Base-by-base conservation (phyloP, 2,888 invertebrate genomes). In the Watsonalla binaria region DNA sequence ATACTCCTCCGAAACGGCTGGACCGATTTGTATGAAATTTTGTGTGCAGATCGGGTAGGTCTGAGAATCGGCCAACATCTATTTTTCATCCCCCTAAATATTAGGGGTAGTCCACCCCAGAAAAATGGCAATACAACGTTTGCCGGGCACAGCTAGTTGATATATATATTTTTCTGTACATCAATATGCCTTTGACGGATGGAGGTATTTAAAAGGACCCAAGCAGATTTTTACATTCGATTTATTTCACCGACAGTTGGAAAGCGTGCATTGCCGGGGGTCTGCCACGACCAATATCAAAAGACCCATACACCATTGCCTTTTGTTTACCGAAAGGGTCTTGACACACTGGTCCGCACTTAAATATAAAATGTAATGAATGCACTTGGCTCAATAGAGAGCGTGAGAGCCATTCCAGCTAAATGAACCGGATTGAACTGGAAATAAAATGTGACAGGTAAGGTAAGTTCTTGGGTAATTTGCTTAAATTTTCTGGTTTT, bases 371-470 rank as follows among this genome's bases (percentile, higher is more conserved):
- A 47, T 56, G 50, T 64, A 65, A 68, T 71, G 66, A 71, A 67
- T 76, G 75, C 76, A 75, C 63, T 70, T 64, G 63, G 63, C 55
- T 73, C 72, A 68, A 75, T 72, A 59, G 68, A 53, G 54, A 55
- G 64, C 66, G 70, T 72, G 73, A 66, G 74, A 72, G 60, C 63
- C 47, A 56, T 72, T 73, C 53, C 56, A 57, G 65, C 57, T 63
- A 63, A 75, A 69, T 73, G 69, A 74, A 66, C 67, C 59, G 70
- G 55, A 63, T 63, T 70, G 63, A 51, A 65, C 64, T 65, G 64
- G 35, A 67, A 67, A 53, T 66, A 68, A 65, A 60, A 58, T 58
- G 51, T 47, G 57, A 53, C 45, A 53, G 45, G 49, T 48, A 49
- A 35, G 35, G 35, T 13, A 42, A 47, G 45, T 13, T 7, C 33